Percentiles rank a stretch among this genome's conserved stretches.
Evolutionary conservation across 2,113 vertebrate genomes (phyloP).

Genomic region (Elgaria multicarinata): DNA sequence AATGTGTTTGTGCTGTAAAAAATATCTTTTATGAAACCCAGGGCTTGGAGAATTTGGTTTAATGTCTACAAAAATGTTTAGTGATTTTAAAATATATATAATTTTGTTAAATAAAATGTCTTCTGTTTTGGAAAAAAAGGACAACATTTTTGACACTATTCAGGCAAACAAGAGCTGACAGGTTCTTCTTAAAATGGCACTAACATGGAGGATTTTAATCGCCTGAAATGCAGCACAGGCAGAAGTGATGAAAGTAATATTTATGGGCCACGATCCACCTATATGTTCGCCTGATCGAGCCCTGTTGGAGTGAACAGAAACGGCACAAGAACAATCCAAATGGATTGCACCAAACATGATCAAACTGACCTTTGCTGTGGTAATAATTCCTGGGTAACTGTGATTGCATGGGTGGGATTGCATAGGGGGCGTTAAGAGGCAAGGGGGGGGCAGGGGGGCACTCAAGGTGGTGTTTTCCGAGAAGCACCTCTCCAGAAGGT

Average conservation of each 20-base stretch:
- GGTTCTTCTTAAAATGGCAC: background rate
- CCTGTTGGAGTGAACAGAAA: too few relatives aligned
- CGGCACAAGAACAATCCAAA: background rate
- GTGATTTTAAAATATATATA: background rate
- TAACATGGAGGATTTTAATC: background rate
- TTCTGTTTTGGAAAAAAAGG: background rate
- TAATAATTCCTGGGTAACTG: background rate
- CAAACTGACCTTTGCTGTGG: background rate
- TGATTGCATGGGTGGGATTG: background rate
- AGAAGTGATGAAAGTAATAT: background rate
- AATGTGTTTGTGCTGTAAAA: conserved; percentile 38
- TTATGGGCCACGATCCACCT: too few relatives aligned
- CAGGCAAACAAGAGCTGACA: background rate
- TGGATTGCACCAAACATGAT: background rate
- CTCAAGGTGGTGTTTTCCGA: too few relatives aligned
- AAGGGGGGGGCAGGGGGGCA: too few relatives aligned
- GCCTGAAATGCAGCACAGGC: background rate
- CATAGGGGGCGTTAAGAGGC: too few relatives aligned
- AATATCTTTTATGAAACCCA: conserved; percentile 57
- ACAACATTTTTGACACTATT: background rate
- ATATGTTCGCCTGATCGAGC: too few relatives aligned
- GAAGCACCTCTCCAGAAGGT: too few relatives aligned
- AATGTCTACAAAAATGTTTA: conserved; percentile 7
- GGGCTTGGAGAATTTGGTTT: conserved; percentile 56
- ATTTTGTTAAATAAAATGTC: background rate